A percentile compares a stretch with the other conserved stretches of the same genome.
Conservation (phyloP, 2,797 vertebrate species). For the Antennarius maculatus region DNA sequence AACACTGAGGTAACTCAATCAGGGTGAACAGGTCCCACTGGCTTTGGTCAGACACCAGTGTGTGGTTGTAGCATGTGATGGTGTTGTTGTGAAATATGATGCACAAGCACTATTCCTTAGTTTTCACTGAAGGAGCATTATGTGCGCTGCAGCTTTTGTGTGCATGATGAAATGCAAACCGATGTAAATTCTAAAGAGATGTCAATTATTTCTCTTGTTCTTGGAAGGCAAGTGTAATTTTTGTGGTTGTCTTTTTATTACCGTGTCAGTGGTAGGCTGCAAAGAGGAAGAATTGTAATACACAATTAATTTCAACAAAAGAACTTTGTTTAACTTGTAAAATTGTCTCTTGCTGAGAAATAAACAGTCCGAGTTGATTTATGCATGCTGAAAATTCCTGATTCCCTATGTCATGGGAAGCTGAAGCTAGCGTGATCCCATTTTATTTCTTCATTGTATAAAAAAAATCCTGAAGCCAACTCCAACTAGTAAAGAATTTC, state of each 20-base stretch:
- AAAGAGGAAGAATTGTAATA: not conserved
- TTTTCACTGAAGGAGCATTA: slow-evolving; percentile 49
- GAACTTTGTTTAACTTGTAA: slow-evolving; percentile 7
- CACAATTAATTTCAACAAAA: not conserved
- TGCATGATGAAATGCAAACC: slow-evolving; percentile 3
- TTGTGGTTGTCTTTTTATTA: not conserved
- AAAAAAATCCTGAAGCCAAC: slow-evolving; percentile 13
- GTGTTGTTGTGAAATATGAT: slow-evolving; percentile 55
- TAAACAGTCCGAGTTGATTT: slow-evolving; percentile 26
- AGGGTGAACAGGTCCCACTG: slow-evolving; percentile 67
- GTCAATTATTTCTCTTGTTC: not conserved
- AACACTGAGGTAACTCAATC: slow-evolving; percentile 64
- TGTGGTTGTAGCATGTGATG: slow-evolving; percentile 34
- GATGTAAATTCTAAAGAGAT: slow-evolving; percentile 9
- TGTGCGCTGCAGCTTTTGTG: slow-evolving; percentile 1
- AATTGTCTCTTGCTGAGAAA: slow-evolving; percentile 19
- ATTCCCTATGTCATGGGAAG: slow-evolving; percentile 52
- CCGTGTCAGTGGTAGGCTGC: not conserved
- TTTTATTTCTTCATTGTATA: slow-evolving; percentile 42
- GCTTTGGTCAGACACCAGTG: slow-evolving; percentile 35
- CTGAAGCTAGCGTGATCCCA: slow-evolving; percentile 22
- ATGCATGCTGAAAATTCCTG: slow-evolving; percentile 50
- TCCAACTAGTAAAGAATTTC: slow-evolving; percentile 40
- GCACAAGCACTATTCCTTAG: slow-evolving; percentile 49
- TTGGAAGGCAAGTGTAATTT: not conserved